phyloP scores from a whole-genome alignment of 2,113 vertebrate species.

The Motacilla tschutschensis region DNA sequence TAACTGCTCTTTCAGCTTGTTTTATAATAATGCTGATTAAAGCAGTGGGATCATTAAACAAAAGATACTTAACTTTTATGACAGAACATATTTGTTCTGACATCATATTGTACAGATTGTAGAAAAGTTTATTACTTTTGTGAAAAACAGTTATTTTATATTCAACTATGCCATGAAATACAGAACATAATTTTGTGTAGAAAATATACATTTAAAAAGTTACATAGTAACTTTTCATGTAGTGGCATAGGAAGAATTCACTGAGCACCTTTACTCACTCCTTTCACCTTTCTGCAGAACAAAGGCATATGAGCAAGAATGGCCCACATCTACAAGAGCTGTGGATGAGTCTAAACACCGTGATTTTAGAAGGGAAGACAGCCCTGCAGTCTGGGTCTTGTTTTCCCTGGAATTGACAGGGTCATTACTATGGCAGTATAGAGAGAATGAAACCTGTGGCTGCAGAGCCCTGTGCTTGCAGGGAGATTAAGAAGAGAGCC shows the following conservation, averaged over 20 bases:
- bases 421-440: background rate
- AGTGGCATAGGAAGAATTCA: background rate
- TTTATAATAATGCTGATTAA: background rate
- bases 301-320: background rate
- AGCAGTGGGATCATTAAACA: background rate
- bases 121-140: background rate
- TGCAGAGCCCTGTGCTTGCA: background rate
- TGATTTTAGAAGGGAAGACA: background rate
- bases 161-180: background rate
- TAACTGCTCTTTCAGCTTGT: background rate
- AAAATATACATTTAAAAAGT: background rate
- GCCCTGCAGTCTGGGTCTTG: background rate
- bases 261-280: background rate
- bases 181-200: background rate
- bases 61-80: background rate
- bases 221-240: background rate
- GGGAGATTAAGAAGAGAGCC: background rate
- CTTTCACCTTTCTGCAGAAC: background rate
- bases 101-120: background rate
- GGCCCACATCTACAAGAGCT: background rate
- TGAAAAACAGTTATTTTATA: background rate
- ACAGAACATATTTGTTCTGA: background rate
- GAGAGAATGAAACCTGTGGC: background rate
- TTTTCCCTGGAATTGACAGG: background rate
- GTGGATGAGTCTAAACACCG: background rate